Evolutionary conservation across 2,888 invertebrate species (phyloP), one percentile per base, ranked within the genome.

Genomic region (Teleiodes luculella): DNA sequence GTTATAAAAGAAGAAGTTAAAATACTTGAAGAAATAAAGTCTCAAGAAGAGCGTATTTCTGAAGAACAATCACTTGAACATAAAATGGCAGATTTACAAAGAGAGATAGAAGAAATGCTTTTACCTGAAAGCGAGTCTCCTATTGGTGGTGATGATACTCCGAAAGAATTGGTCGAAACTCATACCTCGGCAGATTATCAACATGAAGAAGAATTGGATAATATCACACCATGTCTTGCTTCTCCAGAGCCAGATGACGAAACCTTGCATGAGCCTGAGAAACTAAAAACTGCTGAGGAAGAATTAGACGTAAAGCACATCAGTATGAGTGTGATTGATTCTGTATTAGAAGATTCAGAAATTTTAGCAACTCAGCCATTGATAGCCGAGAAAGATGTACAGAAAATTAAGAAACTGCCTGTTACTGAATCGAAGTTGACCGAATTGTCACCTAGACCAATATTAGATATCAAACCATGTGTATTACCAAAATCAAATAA

Each of bases 81-180:
- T 63, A 85, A 89, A 79, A 87, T 89, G 83, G 89, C 88, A 43
- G 88, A 86, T 60, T 73, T 89, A 52, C 88, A 87, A 70, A 76
- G 85, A 64, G 89, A 89, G 78, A 89, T 89, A 36, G 89, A 90
- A 61, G 88, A 89, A 75, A 83, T 88, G 83, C 62, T 89, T 31
- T 62, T 82, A 28, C 89, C 89, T 36, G 87, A 87, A 78, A 87
- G 84, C 65, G 86, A 88, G 61, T 79, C 78, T 13, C 86, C 86
- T n/a, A 63, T 72, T 54, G 62, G 63, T n/a, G 83, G 79, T 57
- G 85, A 86, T 45, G 79, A 75, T 20, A 76, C 78, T 18, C 83
- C 82, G 11, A 75, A 73, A 66, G 87, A 84, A 62, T 63, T 83
- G 24, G 71, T 67, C 28, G 80, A 81, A 39, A 71, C 72, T 20